A percentile compares a stretch with the other conserved stretches of the same genome.
phyloP scores from a whole-genome alignment of 2,797 vertebrate species.

The Thamnophis elegans region DNA sequence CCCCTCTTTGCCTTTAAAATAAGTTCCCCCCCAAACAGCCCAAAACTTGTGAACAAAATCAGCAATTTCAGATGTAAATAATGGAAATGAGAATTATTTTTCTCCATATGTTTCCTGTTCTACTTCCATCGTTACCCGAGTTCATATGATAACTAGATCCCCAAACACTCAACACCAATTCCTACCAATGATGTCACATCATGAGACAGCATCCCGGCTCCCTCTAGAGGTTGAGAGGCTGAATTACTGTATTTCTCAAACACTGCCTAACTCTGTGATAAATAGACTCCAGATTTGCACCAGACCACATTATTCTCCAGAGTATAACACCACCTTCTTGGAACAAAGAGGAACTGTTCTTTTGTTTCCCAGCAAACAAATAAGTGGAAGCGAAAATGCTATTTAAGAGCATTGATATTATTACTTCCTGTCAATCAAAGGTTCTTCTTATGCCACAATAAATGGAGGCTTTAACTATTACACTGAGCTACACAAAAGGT shows the following conservation, averaged over 20 bases:
- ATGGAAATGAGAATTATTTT: not conserved
- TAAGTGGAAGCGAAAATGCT: not conserved
- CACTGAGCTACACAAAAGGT: slow-evolving; percentile 10
- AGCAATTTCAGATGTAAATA: not conserved
- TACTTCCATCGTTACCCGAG: not conserved
- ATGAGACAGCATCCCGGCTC: not conserved
- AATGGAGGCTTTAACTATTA: not conserved
- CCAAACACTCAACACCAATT: not conserved
- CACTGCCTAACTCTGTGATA: not conserved
- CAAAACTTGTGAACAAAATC: not conserved
- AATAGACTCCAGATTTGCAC: not conserved
- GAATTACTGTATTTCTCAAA: not conserved
- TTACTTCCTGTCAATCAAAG: not conserved
- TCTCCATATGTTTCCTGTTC: not conserved
- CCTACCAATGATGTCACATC: not conserved
- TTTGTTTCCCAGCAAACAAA: slow-evolving; percentile 42
- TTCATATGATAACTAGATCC: not conserved
- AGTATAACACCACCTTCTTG: slow-evolving; percentile 9
- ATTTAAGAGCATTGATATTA: slow-evolving; percentile 7
- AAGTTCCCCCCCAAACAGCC: not conserved
- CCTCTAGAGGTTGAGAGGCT: not conserved
- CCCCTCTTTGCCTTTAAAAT: not conserved
- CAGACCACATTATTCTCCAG: slow-evolving; percentile 23
- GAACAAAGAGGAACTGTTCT: slow-evolving; percentile 24
- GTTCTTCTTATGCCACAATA: not conserved